A percentile compares a stretch with the other conserved stretches of the same genome.
phyloP scores from a whole-genome alignment of 2,888 invertebrate species.

The Salpingus planirostris region DNA sequence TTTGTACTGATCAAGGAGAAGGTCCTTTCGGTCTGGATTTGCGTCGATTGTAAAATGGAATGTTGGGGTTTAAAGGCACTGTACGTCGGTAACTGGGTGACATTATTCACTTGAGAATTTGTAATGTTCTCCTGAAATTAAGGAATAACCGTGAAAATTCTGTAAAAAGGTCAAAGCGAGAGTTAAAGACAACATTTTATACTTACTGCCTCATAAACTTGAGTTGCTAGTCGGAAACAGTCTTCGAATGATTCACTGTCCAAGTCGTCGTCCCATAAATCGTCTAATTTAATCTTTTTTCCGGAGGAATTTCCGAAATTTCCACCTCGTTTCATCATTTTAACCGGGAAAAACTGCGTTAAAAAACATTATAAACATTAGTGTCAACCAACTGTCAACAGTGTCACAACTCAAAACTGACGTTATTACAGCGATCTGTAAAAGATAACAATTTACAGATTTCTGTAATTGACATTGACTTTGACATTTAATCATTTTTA shows the following conservation, averaged over 20 bases:
- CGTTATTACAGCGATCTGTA: too few species aligned
- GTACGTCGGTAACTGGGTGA: conserved; percentile 24
- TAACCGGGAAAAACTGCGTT: too few species aligned
- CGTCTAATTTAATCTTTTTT: conserved; percentile 28
- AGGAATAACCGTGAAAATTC: conserved; percentile 12
- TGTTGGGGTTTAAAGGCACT: too few species aligned
- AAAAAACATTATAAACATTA: too few species aligned
- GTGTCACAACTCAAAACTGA: too few species aligned
- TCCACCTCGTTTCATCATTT: neutral
- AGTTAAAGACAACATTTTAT: neutral
- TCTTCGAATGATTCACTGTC: conserved; percentile 31
- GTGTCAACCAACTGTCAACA: too few species aligned
- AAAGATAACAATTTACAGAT: too few species aligned
- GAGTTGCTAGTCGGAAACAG: conserved; percentile 31
- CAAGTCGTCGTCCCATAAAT: conserved; percentile 32
- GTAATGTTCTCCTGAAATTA: too few species aligned
- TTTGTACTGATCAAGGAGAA: conserved; percentile 17
- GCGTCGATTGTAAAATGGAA: too few species aligned
- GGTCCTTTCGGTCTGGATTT: conserved; percentile 8
- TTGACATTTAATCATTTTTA: too few species aligned
- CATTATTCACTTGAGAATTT: too few species aligned
- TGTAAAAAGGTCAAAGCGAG: neutral
- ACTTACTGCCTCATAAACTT: conserved; percentile 25
- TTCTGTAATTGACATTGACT: too few species aligned
- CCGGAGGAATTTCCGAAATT: neutral